Evolutionary conservation across 2,888 invertebrate genomes (phyloP), one percentile per base, ranked within the genome.

Genomic region (Acleris literana): DNA sequence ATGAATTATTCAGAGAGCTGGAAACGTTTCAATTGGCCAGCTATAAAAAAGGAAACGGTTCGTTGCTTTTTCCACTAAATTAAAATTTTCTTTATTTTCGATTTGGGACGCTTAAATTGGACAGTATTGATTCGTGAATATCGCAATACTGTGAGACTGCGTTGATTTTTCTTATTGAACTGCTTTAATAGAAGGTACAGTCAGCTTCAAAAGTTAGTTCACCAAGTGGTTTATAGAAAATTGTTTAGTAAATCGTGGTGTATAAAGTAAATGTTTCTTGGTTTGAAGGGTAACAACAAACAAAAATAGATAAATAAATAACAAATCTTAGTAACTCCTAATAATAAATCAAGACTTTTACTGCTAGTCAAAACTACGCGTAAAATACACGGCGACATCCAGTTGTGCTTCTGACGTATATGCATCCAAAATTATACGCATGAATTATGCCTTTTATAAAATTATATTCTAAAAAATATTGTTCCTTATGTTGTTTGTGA

Each of bases 1-100:
- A 91, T 92, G 92, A 92, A 92, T 92, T 89, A 92, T 92, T 92
- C 92, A 92, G 84, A 91, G 91, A 90, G 85, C 92, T 92, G 92
- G 92, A 92, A 92, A 92, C 90, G 91, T 91, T 92, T 92, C 92
- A 92, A 92, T 92, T 92, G 92, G 92, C 92, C 88, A 88, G 90
- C 91, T 92, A 90, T 89, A 90, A 92, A 92, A 92, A 92, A 90
- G 85, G 81, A 86, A 88, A 90, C 88, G 92, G 90, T 92, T 92
- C 92, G 89, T 90, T 92, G 90, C 88, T 87, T 88, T 88, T 88
- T 88, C 87, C 87, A 90, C 89, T 90, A 91, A 92, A 90, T 91
- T 89, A 91, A 91, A 87, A 88, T 79, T 83, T 84, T 90, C 85
- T 89, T 90, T 88, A 89, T 88, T 88, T 89, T 85, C 83, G 78